Evolutionary conservation across 2,888 invertebrate species (phyloP), one percentile per base, ranked within the genome.

Genomic region (Tineola bisselliella): DNA sequence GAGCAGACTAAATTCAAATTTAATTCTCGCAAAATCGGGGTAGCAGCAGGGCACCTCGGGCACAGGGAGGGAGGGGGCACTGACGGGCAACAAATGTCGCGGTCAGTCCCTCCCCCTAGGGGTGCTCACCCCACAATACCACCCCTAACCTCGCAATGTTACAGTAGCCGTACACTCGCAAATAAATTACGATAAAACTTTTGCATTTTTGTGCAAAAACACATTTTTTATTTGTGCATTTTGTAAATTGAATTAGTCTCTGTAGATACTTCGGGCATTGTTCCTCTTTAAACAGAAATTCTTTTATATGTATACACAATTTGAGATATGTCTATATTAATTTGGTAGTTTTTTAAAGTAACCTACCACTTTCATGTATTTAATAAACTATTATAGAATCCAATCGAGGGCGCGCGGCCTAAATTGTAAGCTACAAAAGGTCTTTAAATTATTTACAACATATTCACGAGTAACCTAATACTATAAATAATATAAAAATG

Each of bases 71-170:
- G 19, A 38, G 62, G 56, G 44, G 31, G 44, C 17, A 25, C 8
- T 60, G 48, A 62, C 64, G 71, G 78, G 79, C 60, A 60, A 61
- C 61, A 57, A 61, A 61, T 61, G 78, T 74, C 79, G 72, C 77
- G 86, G 87, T 84, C 87, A 84, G 81, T 79, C 66, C 70, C 74
- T 73, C 66, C 73, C 69, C 66, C 60, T 56, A 30, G 64, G 69
- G 67, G 67, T 33, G 33, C 11, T 10, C n/a, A 58, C 58, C 58
- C 58, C 54, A 48, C 48, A 48, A 38, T n/a, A 18, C 48, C 18
- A 48, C 18, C 56, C 56, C 18, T 33, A 33, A 25, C 54, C 25
- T 25, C 54, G 17, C 48, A 48, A 48, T 48, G 15, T 17, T 54
- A 33, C 58, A 31, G 13, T 58, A n/a, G 58, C 56, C 56, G 33